Evolutionary conservation across 2,113 vertebrate species (phyloP).

Genomic region (Chaetorhynchus papuensis): DNA sequence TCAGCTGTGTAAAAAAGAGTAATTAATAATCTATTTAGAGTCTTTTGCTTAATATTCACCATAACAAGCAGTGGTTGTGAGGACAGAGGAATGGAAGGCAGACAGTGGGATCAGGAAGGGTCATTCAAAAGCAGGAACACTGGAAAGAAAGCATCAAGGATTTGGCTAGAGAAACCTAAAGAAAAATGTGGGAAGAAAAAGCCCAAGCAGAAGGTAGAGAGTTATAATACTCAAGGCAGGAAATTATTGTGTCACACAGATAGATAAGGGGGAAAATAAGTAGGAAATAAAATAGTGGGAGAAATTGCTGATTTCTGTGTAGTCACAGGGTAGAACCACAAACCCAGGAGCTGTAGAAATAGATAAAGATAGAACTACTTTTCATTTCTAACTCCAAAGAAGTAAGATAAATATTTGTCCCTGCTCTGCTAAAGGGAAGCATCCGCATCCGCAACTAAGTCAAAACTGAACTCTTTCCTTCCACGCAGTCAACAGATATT

Average conservation of each 20-base stretch:
- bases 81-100: background rate
- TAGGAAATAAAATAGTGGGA: background rate
- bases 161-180: background rate
- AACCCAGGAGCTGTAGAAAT: background rate
- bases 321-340: background rate
- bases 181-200: background rate
- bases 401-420: constrained; percentile 23
- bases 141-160: background rate
- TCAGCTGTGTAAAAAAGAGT: background rate
- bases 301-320: background rate
- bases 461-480: background rate
- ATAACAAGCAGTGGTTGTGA: background rate
- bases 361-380: constrained; percentile 19
- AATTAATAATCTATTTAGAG: background rate
- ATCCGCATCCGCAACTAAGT: background rate
- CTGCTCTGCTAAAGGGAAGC: constrained; percentile 4
- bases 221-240: background rate
- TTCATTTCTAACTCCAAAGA: background rate
- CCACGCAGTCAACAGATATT: constrained; percentile 10
- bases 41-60: background rate
- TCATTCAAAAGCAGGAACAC: background rate
- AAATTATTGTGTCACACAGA: background rate
- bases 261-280: background rate
- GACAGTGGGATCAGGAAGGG: background rate
- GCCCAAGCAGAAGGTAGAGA: background rate